Evolutionary conservation across 2,113 vertebrate genomes (phyloP).

Genomic region (Protomyctophum bolini): DNA sequence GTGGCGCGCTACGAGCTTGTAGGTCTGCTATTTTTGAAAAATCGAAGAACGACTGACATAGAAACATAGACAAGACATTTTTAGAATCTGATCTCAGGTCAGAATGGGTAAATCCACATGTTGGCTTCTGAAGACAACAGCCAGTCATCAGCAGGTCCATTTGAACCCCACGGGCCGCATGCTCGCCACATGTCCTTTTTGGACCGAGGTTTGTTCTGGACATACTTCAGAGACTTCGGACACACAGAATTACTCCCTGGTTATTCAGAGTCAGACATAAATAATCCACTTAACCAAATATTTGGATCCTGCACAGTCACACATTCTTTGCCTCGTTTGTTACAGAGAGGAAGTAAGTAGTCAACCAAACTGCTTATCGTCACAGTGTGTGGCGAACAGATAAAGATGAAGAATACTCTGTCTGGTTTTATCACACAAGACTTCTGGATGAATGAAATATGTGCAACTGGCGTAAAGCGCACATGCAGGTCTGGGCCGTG

Average conservation of each 20-base stretch:
- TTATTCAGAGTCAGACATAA: slow-evolving; percentile 32
- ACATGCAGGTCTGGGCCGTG: neutral
- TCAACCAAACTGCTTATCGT: slow-evolving; percentile 5
- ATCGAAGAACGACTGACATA: too few species aligned
- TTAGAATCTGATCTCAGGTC: too few species aligned
- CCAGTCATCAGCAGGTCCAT: slow-evolving; percentile 39
- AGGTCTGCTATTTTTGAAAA: too few species aligned
- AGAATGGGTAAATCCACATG: too few species aligned
- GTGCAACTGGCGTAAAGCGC: neutral
- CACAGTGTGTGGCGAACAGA: neutral
- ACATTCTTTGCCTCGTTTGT: slow-evolving; percentile 1
- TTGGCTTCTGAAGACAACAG: slow-evolving; percentile 11
- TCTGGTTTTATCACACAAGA: neutral
- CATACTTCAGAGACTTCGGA: slow-evolving; percentile 23
- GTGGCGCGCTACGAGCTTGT: too few species aligned
- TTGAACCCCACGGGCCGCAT: slow-evolving; percentile 35
- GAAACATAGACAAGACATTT: too few species aligned
- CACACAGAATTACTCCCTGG: slow-evolving; percentile 20
- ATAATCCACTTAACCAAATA: slow-evolving; percentile 29
- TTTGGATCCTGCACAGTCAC: slow-evolving; percentile 1
- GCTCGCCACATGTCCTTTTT: slow-evolving; percentile 44
- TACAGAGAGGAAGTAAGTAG: neutral
- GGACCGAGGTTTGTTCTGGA: slow-evolving; percentile 51
- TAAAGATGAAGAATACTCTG: neutral
- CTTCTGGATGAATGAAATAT: neutral